Base-by-base conservation (phyloP, 2,113 vertebrate genomes). In the Castor canadensis region DNA sequence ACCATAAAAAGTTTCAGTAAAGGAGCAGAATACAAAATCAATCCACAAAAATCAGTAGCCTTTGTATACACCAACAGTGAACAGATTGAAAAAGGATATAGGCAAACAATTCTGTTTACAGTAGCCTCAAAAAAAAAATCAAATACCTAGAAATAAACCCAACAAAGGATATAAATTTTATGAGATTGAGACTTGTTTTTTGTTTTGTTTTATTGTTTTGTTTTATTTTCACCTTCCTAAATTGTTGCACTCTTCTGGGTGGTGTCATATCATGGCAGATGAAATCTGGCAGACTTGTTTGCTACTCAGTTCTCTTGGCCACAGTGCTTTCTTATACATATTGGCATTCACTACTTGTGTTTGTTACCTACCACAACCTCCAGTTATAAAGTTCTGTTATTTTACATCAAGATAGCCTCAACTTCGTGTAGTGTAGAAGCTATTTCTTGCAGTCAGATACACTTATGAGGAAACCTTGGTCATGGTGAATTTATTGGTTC, bases 391-490 rank as follows among this genome's bases (percentile, higher is more conserved):
- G 32, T 32, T 90, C 43, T 91, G 43, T 71, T 62, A 82, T 28
- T 77, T 45, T 12, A n/a, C 9, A 45, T 26, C 13, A 38, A 77
- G 28, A 45, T 58, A 4, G 75, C 76, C 83, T 75, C 40, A 28
- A 67, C 40, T 69, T 62, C 20, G 30, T 43, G 10, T 5, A 40
- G 3, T 75, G n/a, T 45, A 1, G 15, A 11, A 87, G 12, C 49
- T n/a, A n/a, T 58, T 58, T 54, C 40, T 88, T 83, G 5, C 94
- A 54, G 17, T 87, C 58, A 79, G 43, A 64, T 26, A 54, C 58
- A 69, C 45, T 6, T 32, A 12, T n/a, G 22, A n/a, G 30, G 49
- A 87, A 75, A 45, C 6, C 15, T 58, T 19, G 19, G 4, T 67
- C 45, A 73, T 67, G 9, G 3, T 40, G n/a, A 52, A 22, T 58